Conservation (phyloP, 2,888 invertebrate species). For the Abrostola tripartita region DNA sequence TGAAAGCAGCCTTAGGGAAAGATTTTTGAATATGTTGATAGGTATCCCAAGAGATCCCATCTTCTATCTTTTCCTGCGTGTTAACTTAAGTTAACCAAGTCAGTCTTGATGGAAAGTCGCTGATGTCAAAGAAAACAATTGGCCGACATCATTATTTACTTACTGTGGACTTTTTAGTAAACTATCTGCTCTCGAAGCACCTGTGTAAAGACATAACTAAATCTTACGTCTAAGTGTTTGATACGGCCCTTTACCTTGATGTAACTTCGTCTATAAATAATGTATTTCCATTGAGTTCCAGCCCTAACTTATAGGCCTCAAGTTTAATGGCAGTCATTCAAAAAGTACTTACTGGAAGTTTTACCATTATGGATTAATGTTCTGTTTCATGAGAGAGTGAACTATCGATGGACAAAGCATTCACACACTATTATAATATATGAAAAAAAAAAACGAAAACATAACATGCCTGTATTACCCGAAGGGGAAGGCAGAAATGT, state of each 20-base stretch:
- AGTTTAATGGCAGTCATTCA: conserved; percentile 33
- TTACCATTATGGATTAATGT: conserved; percentile 39
- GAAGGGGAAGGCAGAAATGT: too few relatives aligned
- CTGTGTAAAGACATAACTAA: neutral
- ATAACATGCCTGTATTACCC: too few relatives aligned
- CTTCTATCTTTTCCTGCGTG: too few relatives aligned
- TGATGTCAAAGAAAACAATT: too few relatives aligned
- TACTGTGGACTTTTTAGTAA: neutral
- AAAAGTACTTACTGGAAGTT: conserved; percentile 38
- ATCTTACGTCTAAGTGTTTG: neutral
- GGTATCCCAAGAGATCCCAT: too few relatives aligned
- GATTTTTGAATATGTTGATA: too few relatives aligned
- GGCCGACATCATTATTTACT: neutral
- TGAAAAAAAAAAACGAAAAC: too few relatives aligned
- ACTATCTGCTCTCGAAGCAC: neutral
- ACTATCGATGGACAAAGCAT: too few relatives aligned
- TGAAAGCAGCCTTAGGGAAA: too few relatives aligned
- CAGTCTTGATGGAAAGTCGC: too few relatives aligned
- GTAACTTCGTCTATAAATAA: conserved; percentile 24
- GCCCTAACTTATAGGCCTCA: conserved; percentile 21
- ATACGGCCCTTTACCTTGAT: neutral
- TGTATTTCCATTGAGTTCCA: conserved; percentile 24
- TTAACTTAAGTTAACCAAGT: too few relatives aligned
- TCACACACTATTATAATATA: too few relatives aligned
- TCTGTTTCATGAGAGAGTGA: neutral